Evolutionary conservation across 1,140 invertebrate genomes (phyloP), one percentile per base, ranked within the genome.

Genomic region (Himalopsyche phryganea): DNA sequence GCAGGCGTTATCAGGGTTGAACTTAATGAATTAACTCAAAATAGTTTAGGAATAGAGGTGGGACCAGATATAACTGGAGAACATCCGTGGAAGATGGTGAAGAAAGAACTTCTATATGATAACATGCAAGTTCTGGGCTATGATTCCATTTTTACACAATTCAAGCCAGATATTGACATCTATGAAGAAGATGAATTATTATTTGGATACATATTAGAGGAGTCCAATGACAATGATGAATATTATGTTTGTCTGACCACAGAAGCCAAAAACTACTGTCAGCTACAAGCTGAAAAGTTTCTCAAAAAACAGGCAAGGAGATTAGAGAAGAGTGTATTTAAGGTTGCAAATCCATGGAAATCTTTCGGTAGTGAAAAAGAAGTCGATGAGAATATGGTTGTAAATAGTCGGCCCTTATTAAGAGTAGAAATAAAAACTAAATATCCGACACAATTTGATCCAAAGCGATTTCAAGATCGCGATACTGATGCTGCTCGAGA

Each of bases 201-300:
- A 0, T 75, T 90, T 42, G 87, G 87, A 9, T 89, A 86, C 62
- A 82, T 85, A 5, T 81, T 83, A 0, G 77, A 82, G 36, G 76
- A 84, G 50, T 76, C 81, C 0, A 76, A 78, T n/a, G 71, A 83
- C 20, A 68, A 79, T 1, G 82, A 83, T 46, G 83, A 88, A 60
- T 88, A 87, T 66, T 86, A 86, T 64, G 72, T 89, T n/a, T 89
- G 85, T 57, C 68, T 85, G 7, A 87, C 82, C 6, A 79, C 81
- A 45, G 76, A 83, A 58, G 71, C 77, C 1, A 76, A 75, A 54
- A 76, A 79, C 63, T 73, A 83, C 41, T 80, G 83, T 65, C 74
- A 81, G 33, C 73, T 82, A 48, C 83, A 84, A 46, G 81, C 73
- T 28, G 72, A 75, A 33, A 72, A 57, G 58, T 75, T 71, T 60